Conservation (phyloP, 1,140 invertebrate species). For the Homarus americanus region DNA sequence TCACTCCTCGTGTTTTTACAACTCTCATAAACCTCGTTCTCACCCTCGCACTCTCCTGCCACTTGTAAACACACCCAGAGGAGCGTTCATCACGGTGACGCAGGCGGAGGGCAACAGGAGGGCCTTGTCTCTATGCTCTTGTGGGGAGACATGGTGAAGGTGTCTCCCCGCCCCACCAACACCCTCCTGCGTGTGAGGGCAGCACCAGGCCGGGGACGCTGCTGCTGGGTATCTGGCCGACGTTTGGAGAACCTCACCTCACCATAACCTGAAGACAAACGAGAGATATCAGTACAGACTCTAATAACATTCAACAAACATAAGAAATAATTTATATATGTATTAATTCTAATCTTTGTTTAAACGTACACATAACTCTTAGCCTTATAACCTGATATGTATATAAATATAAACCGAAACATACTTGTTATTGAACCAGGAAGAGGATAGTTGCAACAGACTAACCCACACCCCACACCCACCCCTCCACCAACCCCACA, state of each 20-base stretch:
- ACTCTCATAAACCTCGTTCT: background rate
- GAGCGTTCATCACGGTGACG: background rate
- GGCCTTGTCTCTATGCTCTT: background rate
- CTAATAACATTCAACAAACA: no score
- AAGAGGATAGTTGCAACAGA: no score
- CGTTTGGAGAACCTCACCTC: background rate
- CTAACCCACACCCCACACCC: no score
- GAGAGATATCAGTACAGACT: background rate
- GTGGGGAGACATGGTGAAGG: background rate
- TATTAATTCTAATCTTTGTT: no score
- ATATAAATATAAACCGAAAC: no score
- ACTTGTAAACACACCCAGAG: slow-evolving; percentile 3
- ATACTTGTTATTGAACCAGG: no score
- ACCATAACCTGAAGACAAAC: background rate
- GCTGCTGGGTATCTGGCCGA: background rate
- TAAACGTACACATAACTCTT: no score
- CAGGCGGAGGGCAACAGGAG: background rate
- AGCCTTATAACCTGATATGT: no score
- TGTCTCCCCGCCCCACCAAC: background rate
- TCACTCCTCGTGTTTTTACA: background rate
- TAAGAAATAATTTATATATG: no score
- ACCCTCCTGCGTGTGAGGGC: background rate
- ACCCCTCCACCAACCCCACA: no score
- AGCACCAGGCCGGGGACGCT: background rate
- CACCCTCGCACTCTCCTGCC: background rate